Base-by-base conservation (phyloP, 2,113 vertebrate species). In the Diphyllodes magnificus region DNA sequence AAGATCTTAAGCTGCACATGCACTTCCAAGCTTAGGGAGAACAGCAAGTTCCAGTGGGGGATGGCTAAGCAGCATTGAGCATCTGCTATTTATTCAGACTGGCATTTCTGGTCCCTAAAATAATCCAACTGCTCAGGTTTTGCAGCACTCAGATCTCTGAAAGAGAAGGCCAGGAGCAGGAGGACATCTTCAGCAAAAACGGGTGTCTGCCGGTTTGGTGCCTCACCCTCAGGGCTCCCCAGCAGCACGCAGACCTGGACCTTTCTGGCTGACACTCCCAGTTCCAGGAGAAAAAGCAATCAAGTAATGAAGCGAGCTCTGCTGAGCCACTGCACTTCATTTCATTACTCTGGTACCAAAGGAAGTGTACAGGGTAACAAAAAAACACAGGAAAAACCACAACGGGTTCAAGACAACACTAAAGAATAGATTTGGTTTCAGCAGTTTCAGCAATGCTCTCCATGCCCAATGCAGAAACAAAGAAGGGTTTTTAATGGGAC, bases 381-480 rank as follows among this genome's bases (percentile, higher is more conserved):
- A 86, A 68, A 18, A 27, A 9, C 11, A 33, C 14, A 49, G 9
- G 14, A 40, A 31, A 30, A 57, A 66, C 12, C 20, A 35, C 28
- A 78, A 56, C 0, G 0, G 0, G 28, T 17, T 23, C 31, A 85
- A 86, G 65, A 33, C 9, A 44, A 56, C 23, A 11, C 11, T 39
- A 1, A 37, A 66, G 9, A 50, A 33, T 20, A 53, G 27, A 56
- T 56, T 11, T 45, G 35, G 39, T 82, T 92, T 76, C 78, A 68
- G 51, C 39, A 10, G 16, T 61, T 61, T 23, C 1, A 1, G 60
- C 3, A 3, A 33, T 17, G 33, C 30, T 72, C 49, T 42, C 51
- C 0, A 0, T 11, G 30, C 22, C 31, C 3, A 5, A 2, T 1
- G 6, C 6, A 45, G 54, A 5, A 87, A 77, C 17, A 24, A 30